These are phyloP conservation scores for Corythaixoides concolor DNA, from an alignment of 2,113 vertebrate species.

Conservation along the genomic window DNA sequence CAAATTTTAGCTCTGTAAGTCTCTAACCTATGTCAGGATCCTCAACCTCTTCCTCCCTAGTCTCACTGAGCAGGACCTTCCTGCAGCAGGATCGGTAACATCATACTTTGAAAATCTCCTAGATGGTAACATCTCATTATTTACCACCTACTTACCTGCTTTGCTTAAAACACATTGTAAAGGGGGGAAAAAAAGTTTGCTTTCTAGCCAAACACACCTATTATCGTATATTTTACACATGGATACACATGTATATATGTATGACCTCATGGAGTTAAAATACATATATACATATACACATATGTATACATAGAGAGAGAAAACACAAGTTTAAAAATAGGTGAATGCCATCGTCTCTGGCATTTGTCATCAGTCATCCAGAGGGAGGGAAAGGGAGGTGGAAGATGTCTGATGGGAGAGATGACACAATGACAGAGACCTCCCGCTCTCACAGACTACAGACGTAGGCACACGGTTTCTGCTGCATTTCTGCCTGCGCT, in stretches of 20 bases:
- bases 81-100: not conserved
- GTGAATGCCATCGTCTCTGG: slow-evolving; percentile 27
- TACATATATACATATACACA: slow-evolving; percentile 84
- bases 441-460: not conserved
- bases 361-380: slow-evolving; percentile 34
- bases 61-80: not conserved
- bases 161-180: slow-evolving; percentile 24
- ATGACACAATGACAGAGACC: not conserved
- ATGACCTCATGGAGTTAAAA: slow-evolving; percentile 68
- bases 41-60: not conserved
- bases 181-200: not conserved
- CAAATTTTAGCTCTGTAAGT: not conserved
- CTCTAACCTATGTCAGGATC: not conserved
- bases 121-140: slow-evolving; percentile 30
- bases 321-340: slow-evolving; percentile 36
- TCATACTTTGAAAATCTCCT: not conserved
- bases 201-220: slow-evolving; percentile 58
- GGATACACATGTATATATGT: slow-evolving; percentile 82
- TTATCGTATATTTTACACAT: slow-evolving; percentile 66
- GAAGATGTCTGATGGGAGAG: slow-evolving; percentile 5
- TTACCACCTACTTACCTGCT: slow-evolving; percentile 76
- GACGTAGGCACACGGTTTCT: not conserved
- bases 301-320: slow-evolving; percentile 80
- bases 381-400: slow-evolving; percentile 1
- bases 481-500: not conserved